Conservation (phyloP, 2,888 invertebrate species). For the Hyposoter didymator region DNA sequence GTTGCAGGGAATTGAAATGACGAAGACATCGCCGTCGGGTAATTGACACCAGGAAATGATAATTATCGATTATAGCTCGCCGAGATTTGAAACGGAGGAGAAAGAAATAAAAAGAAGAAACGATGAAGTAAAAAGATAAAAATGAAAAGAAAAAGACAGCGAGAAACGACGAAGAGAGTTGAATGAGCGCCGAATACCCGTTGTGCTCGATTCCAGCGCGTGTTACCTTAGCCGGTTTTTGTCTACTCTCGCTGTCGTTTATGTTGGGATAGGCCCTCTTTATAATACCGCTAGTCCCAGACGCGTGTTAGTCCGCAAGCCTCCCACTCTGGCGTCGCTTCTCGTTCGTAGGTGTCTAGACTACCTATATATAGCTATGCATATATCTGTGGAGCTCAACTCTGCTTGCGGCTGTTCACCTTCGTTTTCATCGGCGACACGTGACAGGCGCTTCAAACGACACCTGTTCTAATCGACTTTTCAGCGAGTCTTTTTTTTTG, state of each 20-base stretch:
- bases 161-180: background rate
- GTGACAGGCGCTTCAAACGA: slow-evolving; percentile 16
- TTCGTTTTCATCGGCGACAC: slow-evolving; percentile 44
- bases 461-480: slow-evolving; percentile 16
- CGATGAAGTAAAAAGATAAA: slow-evolving; percentile 17
- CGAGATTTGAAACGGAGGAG: slow-evolving; percentile 7
- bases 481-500: background rate
- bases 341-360: slow-evolving; percentile 34
- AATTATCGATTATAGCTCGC: background rate
- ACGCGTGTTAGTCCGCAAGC: slow-evolving; percentile 44
- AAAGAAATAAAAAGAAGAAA: background rate
- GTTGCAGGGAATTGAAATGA: background rate
- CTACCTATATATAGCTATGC: slow-evolving; percentile 26
- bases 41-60: no score
- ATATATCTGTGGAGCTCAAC: slow-evolving; percentile 8
- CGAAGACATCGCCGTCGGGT: no score
- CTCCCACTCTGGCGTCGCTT: slow-evolving; percentile 37
- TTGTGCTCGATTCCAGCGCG: slow-evolving; percentile 33
- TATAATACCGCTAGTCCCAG: slow-evolving; percentile 65
- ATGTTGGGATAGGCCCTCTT: slow-evolving; percentile 71
- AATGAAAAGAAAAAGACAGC: slow-evolving; percentile 18
- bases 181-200: slow-evolving; percentile 45
- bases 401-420: slow-evolving; percentile 48
- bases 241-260: slow-evolving; percentile 67
- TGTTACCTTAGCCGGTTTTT: slow-evolving; percentile 58